These are phyloP conservation scores for Callorhinus ursinus DNA, from an alignment of 2,113 vertebrate genomes.

Conservation along the genomic window DNA sequence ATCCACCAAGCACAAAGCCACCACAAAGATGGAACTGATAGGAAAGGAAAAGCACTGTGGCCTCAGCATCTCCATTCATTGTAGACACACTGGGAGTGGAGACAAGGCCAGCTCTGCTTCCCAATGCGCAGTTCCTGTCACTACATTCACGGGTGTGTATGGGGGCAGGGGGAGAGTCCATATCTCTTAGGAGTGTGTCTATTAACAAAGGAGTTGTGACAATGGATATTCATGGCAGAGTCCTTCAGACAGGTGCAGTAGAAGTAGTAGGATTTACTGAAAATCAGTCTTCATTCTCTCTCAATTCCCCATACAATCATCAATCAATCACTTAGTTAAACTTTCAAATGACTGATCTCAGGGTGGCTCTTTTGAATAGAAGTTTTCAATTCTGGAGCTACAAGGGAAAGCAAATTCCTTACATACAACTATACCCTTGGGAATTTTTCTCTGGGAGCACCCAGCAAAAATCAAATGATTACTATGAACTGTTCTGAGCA, in stretches of 20 bases:
- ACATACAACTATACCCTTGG: background rate
- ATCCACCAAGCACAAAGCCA: background rate
- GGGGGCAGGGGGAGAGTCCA: no score
- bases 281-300: constrained; percentile 1
- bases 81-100: background rate
- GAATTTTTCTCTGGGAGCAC: background rate
- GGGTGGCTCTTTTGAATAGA: background rate
- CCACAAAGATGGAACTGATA: background rate
- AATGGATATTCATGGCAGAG: background rate
- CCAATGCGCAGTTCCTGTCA: background rate
- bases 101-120: background rate
- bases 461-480: background rate
- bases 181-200: background rate
- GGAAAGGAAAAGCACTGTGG: background rate
- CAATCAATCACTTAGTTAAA: constrained; percentile 45
- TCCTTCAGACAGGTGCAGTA: background rate
- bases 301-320: constrained; percentile 25
- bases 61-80: background rate
- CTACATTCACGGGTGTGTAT: background rate
- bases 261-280: constrained; percentile 22
- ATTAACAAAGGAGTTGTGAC: constrained; percentile 9
- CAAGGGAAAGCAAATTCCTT: constrained; percentile 27
- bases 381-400: background rate
- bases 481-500: background rate
- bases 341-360: constrained; percentile 50